Evolutionary conservation across 92 coral and sea anemone species (phyloP).

Genomic region (Heteractis magnifica): DNA sequence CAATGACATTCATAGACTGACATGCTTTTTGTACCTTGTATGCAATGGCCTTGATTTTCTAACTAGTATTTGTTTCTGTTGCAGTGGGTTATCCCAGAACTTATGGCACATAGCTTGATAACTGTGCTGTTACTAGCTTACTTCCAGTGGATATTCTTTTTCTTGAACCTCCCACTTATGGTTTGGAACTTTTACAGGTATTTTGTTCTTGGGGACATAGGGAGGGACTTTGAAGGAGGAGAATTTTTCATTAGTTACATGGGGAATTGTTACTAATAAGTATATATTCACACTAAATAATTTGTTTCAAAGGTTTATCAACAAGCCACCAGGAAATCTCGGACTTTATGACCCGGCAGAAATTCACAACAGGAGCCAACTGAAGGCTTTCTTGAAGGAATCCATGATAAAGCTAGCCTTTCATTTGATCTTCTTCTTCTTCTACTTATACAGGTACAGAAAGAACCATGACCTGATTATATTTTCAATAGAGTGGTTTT

Average conservation of each 20-base stretch:
- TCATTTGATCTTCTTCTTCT: slow-evolving; percentile 91
- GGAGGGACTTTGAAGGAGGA: too few relatives aligned
- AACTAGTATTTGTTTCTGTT: slow-evolving; percentile 1
- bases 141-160: slow-evolving; percentile 89
- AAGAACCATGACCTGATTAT: neutral
- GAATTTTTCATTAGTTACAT: neutral
- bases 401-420: slow-evolving; percentile 94
- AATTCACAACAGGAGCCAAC: slow-evolving; percentile 89
- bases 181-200: slow-evolving; percentile 93
- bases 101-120: slow-evolving; percentile 84
- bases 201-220: neutral
- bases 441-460: slow-evolving; percentile 85
- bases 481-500: neutral
- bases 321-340: slow-evolving; percentile 89
- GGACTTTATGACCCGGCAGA: slow-evolving; percentile 99
- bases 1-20: too few relatives aligned
- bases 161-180: slow-evolving; percentile 71
- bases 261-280: too few relatives aligned
- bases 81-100: slow-evolving; percentile 96
- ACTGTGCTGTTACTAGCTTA: slow-evolving; percentile 68
- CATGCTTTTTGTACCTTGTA: too few relatives aligned
- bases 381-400: slow-evolving; percentile 84
- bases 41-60: too few relatives aligned
- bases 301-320: slow-evolving; percentile 58
- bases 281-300: too few relatives aligned